Evolutionary conservation across 2,888 invertebrate genomes (phyloP), one percentile per base, ranked within the genome.

Genomic region (Luffia ferchaultella): DNA sequence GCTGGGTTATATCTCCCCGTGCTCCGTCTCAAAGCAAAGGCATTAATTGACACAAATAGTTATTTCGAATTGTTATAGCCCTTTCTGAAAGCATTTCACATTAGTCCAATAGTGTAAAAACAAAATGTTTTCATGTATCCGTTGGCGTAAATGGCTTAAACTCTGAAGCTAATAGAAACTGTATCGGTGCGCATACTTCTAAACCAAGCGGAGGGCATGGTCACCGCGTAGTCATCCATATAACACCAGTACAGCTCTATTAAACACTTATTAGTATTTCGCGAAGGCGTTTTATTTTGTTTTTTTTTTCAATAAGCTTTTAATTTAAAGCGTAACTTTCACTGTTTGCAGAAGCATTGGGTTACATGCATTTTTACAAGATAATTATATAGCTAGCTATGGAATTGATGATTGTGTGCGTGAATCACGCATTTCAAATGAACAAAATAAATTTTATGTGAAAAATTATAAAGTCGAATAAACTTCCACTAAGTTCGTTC

Each of bases 1-100:
- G 83, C 79, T 76, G 70, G 69, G 83, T 83, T 83, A 83, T n/a
- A n/a, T 80, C 79, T 82, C 79, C 80, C 82, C 83, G 83, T 74
- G 82, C 78, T 82, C 83, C 80, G 70, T 70, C 68, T 72, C 63
- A 83, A 52, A 83, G 82, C 82, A 73, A 62, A 83, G 79, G 79
- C 82, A 80, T 80, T 82, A 77, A 73, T 76, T 76, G 72, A 80
- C 76, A 76, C 72, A 72, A 65, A 67, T 55, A 73, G 70, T 79
- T 77, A 76, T 71, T 60, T 65, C 62, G 65, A 63, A 59, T 54
- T 68, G 72, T 78, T 78, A 80, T 73, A 55, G 68, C 75, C 77
- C 76, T 68, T 2, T 71, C 66, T 76, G 75, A 67, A 80, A 79
- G 80, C 80, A 67, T 65, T 67, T 67, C 65, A 43, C 15, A 45